Evolutionary conservation across 2,113 vertebrate species (phyloP), one percentile per base, ranked within the genome.

Genomic region (Sphaerodactylus townsendi): DNA sequence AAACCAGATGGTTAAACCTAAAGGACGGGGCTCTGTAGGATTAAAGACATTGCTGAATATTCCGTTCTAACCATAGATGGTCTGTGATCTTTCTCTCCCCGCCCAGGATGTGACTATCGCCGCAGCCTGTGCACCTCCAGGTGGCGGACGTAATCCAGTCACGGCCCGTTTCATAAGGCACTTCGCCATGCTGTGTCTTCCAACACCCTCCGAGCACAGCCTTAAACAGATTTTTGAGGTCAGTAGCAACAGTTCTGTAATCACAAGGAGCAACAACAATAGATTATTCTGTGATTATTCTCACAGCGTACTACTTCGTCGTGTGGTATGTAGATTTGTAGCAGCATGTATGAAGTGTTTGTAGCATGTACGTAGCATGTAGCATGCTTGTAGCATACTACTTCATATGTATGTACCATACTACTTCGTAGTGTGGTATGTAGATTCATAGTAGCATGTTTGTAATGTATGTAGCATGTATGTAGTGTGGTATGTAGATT

Each of bases 161-260:
- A 97, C 96, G 6, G 95, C 97, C 1, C 95, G 96, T 85, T 97
- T 98, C 84, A 95, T 97, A 68, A 94, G 97, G 48, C 96, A 96
- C 91, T 98, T 98, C 93, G 97, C 96, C 90, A 96, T 97, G 95
- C 85, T 97, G 59, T 98, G 96, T 86, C 95, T 98, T 62, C 97
- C 97, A 3, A 96, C 91, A 10, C 97, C 97, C 10, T 98, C 97
- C 0, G 97, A 98, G 59, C 95, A 97, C 79, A 97, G 96, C 87
- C 96, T 98, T 68, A 98, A 97, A 81, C 96, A 97, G 65, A 97
- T 98, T 90, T 98, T 98, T 92, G 96, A 97, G 94, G 97, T 97
- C 71, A 96, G 92, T 84, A 75, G 28, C 46, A 64, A 62, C 70
- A 44, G 86, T 70, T 5, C 17, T 71, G 50, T 68, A 82, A 50